A percentile compares a stretch with the other conserved stretches of the same genome.
These are phyloP conservation scores for Pocota personata DNA, from an alignment of 2,888 invertebrate species.

Conservation along the genomic window DNA sequence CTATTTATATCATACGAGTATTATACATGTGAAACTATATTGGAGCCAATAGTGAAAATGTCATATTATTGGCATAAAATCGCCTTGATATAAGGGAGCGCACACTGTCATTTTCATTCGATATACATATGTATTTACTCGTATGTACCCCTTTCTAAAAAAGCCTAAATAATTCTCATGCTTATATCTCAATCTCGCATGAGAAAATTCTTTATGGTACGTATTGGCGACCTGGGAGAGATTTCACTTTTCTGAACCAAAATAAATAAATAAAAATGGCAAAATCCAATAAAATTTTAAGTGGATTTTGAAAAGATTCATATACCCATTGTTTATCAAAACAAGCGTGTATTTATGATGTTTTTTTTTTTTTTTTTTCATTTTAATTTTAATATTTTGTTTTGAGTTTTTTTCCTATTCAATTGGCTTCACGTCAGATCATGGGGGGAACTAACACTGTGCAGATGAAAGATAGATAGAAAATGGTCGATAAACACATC, in stretches of 20 bases:
- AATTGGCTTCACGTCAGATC: slow-evolving; percentile 2
- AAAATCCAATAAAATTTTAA: not conserved
- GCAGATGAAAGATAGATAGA: slow-evolving; percentile 9
- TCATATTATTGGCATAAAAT: not conserved
- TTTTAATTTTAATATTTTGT: not conserved
- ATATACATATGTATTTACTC: not conserved
- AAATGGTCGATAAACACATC: slow-evolving; percentile 19
- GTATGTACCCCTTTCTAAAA: not conserved
- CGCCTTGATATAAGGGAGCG: not conserved
- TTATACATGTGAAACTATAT: not conserved
- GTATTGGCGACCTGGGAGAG: not conserved
- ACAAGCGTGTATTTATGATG: not conserved
- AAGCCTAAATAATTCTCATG: not conserved
- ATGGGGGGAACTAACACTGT: not conserved
- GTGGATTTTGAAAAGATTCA: not conserved
- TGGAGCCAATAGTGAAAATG: slow-evolving; percentile 1
- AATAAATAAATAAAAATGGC: not conserved
- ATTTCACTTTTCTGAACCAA: not conserved
- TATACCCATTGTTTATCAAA: not conserved
- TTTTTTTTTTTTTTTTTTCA: slow-evolving; percentile 5
- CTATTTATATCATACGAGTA: slow-evolving; percentile 6
- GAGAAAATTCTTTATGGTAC: not conserved
- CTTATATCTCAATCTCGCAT: not conserved
- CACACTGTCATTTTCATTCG: not conserved
- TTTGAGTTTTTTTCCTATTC: not conserved